These are phyloP conservation scores for Bombyx mori DNA, from an alignment of 1,140 invertebrate genomes.

Conservation along the genomic window ASM3026992v2 NC_085131.1:7417501-7418000, in stretches of 20 bases:
- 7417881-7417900: conserved; percentile 31
- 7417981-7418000: background rate
- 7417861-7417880: conserved; percentile 16
- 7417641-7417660: too few relatives aligned
- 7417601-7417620: too few relatives aligned
- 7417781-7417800: background rate
- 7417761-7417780: too few relatives aligned
- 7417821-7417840: conserved; percentile 1
- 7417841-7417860: conserved; percentile 23
- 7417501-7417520: too few relatives aligned
- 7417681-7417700: too few relatives aligned
- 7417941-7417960: background rate
- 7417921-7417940: conserved; percentile 13
- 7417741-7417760: too few relatives aligned
- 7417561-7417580: too few relatives aligned
- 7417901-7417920: conserved; percentile 23
- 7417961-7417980: background rate
- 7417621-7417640: too few relatives aligned
- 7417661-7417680: too few relatives aligned
- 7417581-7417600: too few relatives aligned
- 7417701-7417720: too few relatives aligned
- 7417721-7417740: too few relatives aligned
- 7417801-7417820: background rate
- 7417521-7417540: background rate
- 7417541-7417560: background rate